These are phyloP conservation scores for Psix sp. DNA, from an alignment of 1,140 invertebrate genomes.

Conservation along the genomic window DNA sequence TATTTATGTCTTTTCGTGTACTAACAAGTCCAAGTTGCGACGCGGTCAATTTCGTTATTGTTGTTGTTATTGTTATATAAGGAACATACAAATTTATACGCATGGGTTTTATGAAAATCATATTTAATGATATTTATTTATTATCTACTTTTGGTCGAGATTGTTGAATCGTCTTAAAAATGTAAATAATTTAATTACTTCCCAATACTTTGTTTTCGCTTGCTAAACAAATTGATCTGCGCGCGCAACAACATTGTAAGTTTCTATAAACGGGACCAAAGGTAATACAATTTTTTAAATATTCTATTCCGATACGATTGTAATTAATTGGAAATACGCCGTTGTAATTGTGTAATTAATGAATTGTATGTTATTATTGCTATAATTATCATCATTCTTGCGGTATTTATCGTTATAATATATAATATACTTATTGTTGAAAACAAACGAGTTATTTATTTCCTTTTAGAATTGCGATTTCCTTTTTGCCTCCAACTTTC, in stretches of 20 bases:
- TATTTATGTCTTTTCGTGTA: slow-evolving; percentile 54
- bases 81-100: too few species aligned
- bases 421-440: slow-evolving; percentile 33
- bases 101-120: too few species aligned
- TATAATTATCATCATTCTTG: too few species aligned
- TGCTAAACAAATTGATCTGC: slow-evolving; percentile 13
- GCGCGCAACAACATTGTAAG: slow-evolving; percentile 61
- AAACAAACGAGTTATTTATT: slow-evolving; percentile 10
- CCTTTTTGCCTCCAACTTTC: not conserved
- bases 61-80: too few species aligned
- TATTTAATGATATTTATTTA: too few species aligned
- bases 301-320: slow-evolving; percentile 32
- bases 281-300: slow-evolving; percentile 66
- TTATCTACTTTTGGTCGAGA: too few species aligned
- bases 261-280: slow-evolving; percentile 76
- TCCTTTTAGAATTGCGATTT: not conserved
- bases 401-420: slow-evolving; percentile 37
- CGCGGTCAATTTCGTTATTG: slow-evolving; percentile 35
- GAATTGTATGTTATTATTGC: slow-evolving; percentile 9
- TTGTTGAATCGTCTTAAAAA: too few species aligned
- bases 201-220: too few species aligned
- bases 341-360: too few species aligned
- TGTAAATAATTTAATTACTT: too few species aligned
- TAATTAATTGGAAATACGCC: too few species aligned
- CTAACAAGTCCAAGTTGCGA: slow-evolving; percentile 63